phyloP scores from a whole-genome alignment of 2,113 vertebrate genomes.

The Lepidothrix coronata region DNA sequence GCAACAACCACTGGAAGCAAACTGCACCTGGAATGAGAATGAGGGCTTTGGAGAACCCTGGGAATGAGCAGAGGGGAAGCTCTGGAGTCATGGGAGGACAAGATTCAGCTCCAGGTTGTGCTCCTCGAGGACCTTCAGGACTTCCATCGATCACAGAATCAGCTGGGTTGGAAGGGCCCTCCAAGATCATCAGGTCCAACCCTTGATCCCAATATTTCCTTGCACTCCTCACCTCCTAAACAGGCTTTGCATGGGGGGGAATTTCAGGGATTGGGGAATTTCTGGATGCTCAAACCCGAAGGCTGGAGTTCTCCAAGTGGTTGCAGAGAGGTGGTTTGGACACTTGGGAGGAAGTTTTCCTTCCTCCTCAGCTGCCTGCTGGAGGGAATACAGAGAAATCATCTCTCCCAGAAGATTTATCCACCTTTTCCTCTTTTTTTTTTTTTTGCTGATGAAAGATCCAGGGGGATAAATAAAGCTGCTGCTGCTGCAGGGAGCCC shows the following conservation, averaged over 20 bases:
- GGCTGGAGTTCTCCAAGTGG: background rate
- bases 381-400: background rate
- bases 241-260: background rate
- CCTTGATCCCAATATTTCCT: background rate
- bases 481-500: background rate
- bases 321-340: background rate
- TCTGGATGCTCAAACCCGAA: background rate
- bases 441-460: background rate
- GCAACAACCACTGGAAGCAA: background rate
- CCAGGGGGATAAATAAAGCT: background rate
- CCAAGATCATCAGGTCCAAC: no score
- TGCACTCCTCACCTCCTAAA: background rate
- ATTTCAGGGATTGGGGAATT: background rate
- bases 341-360: background rate
- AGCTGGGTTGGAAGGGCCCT: no score
- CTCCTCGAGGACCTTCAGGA: background rate
- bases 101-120: background rate
- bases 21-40: background rate
- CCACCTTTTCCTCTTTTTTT: rapidly evolving
- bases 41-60: background rate
- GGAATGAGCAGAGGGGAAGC: background rate
- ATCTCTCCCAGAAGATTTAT: background rate
- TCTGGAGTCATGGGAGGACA: background rate
- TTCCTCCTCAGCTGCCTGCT: background rate
- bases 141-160: no score